Evolutionary conservation across 2,797 vertebrate species (phyloP).

Genomic region (Sphenodon punctatus): DNA sequence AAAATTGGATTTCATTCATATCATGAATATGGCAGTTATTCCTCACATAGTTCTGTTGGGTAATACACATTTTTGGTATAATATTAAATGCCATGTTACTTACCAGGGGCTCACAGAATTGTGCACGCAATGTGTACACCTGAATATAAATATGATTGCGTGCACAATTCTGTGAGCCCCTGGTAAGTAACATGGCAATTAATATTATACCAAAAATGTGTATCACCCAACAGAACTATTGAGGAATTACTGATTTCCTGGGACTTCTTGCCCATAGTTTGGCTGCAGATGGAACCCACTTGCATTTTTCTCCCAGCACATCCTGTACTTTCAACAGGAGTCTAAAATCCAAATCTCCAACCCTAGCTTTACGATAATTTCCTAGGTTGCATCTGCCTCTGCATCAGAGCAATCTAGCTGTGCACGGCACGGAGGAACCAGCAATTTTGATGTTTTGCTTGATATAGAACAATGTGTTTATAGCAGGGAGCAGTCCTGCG

Average conservation of each 20-base stretch:
- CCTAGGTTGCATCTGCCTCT: constrained; percentile 57
- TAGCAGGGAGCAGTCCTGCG: no score
- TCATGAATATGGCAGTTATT: constrained; percentile 41
- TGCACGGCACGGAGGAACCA: background rate
- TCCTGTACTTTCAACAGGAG: constrained; percentile 38
- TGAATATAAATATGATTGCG: constrained; percentile 30
- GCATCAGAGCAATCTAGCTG: constrained; percentile 27
- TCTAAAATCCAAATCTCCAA: constrained; percentile 46
- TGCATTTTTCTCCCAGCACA: background rate
- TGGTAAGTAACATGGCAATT: constrained; percentile 55
- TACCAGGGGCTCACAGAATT: constrained; percentile 20
- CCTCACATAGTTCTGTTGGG: constrained; percentile 34
- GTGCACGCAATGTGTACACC: constrained; percentile 22
- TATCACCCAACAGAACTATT: constrained; percentile 32
- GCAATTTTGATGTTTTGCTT: constrained; percentile 27
- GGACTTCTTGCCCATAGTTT: background rate
- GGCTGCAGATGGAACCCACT: background rate
- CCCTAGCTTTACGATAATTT: constrained; percentile 60
- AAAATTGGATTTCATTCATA: constrained; percentile 43
- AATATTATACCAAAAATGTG: constrained; percentile 49
- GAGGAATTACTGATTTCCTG: constrained; percentile 31
- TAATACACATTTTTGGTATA: constrained; percentile 40
- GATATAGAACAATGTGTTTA: background rate
- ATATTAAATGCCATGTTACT: constrained; percentile 61
- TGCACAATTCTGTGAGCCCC: constrained; percentile 2